These are phyloP conservation scores for Zaprionus ghesquierei DNA, from an alignment of 1,140 invertebrate genomes.

Conservation along the genomic window DNA sequence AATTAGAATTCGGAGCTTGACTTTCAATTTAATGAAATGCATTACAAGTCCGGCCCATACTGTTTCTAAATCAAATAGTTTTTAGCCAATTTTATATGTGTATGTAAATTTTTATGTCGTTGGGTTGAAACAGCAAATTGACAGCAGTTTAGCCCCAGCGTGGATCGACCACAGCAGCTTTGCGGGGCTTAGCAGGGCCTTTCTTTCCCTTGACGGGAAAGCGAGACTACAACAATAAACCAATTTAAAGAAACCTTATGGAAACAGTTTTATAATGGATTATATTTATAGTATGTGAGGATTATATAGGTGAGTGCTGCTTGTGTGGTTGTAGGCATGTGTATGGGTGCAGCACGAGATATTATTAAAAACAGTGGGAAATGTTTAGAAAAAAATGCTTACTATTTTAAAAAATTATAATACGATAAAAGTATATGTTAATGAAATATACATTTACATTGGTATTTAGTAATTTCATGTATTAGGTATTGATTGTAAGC, in stretches of 20 bases:
- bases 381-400: background rate
- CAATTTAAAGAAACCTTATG: constrained; percentile 79
- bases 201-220: background rate
- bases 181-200: constrained; percentile 43
- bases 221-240: constrained; percentile 60
- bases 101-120: constrained; percentile 30
- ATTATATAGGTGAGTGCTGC: background rate
- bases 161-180: constrained; percentile 14
- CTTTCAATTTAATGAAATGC: constrained; percentile 43
- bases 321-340: background rate
- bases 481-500: background rate
- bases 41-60: background rate
- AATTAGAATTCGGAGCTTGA: constrained; percentile 40
- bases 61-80: background rate
- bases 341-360: background rate
- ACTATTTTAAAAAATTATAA: background rate
- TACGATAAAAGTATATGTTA: background rate
- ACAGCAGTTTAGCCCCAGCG: constrained; percentile 67
- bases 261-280: constrained; percentile 78
- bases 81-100: constrained; percentile 17
- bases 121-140: constrained; percentile 68
- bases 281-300: constrained; percentile 52
- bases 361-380: background rate
- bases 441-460: background rate
- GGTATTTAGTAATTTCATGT: background rate